Conservation (phyloP, 2,888 invertebrate species). For the Scaptomyza polygonia region DNA sequence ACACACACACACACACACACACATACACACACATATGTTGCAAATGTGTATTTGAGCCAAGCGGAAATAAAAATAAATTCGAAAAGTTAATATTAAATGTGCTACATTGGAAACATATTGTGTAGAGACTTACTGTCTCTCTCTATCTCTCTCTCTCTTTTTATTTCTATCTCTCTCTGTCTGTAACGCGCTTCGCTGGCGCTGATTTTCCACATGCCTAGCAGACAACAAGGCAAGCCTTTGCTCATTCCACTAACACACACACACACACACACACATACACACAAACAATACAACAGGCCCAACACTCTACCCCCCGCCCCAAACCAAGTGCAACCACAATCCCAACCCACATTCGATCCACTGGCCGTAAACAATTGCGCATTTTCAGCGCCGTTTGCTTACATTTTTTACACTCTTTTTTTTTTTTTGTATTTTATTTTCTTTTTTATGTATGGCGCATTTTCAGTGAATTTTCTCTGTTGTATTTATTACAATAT, state of each 20-base stretch:
- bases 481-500: conserved; percentile 18
- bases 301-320: neutral
- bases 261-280: conserved; percentile 27
- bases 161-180: neutral
- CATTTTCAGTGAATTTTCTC: conserved; percentile 44
- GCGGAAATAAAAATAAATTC: conserved; percentile 77
- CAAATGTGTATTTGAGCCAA: conserved; percentile 73
- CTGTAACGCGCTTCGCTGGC: conserved; percentile 53
- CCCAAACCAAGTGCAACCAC: neutral
- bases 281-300: conserved; percentile 12
- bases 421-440: conserved; percentile 41
- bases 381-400: conserved; percentile 77
- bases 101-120: conserved; percentile 78
- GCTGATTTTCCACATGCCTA: conserved; percentile 76
- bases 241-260: conserved; percentile 13
- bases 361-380: conserved; percentile 72
- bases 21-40: conserved; percentile 18
- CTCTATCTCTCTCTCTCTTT: neutral
- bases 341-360: conserved; percentile 6
- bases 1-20: conserved; percentile 25
- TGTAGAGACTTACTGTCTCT: conserved; percentile 28
- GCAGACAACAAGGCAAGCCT: conserved; percentile 66
- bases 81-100: conserved; percentile 78
- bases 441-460: conserved; percentile 52
- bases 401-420: conserved; percentile 61